Conservation (phyloP, 2,888 invertebrate genomes). For the Apamea epomidion region DNA sequence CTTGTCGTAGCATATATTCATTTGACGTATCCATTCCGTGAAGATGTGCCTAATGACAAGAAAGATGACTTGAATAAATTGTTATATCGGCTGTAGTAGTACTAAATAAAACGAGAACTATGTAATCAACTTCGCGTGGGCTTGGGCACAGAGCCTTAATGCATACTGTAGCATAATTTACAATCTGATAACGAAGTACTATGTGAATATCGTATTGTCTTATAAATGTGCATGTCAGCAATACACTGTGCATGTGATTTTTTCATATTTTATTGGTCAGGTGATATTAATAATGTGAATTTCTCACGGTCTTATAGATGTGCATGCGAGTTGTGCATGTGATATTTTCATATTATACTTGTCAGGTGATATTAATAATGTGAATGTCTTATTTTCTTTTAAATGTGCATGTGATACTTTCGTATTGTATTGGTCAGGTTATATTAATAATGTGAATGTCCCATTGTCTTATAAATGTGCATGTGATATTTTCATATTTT, state of each 20-base stretch:
- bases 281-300: not conserved
- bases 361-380: too few species aligned
- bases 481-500: not conserved
- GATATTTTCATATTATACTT: not conserved
- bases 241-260: not conserved
- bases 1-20: slow-evolving; percentile 78
- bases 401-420: not conserved
- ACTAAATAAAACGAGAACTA: not conserved
- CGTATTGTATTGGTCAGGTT: not conserved
- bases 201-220: not conserved
- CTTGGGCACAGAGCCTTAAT: not conserved
- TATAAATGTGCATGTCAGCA: not conserved
- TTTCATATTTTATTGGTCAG: not conserved
- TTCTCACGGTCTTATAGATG: not conserved
- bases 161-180: not conserved
- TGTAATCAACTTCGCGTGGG: not conserved
- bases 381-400: too few species aligned
- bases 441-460: not conserved
- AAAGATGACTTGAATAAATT: slow-evolving; percentile 2
- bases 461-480: not conserved
- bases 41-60: slow-evolving; percentile 78
- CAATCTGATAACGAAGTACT: not conserved
- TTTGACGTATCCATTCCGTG: slow-evolving; percentile 82
- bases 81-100: too few species aligned
- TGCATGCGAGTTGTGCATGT: not conserved